These are phyloP conservation scores for Diacarnus erythraeanus DNA, from an alignment of 37 sponge, comb jelly and placozoan genomes.

Conservation along the genomic window DNA sequence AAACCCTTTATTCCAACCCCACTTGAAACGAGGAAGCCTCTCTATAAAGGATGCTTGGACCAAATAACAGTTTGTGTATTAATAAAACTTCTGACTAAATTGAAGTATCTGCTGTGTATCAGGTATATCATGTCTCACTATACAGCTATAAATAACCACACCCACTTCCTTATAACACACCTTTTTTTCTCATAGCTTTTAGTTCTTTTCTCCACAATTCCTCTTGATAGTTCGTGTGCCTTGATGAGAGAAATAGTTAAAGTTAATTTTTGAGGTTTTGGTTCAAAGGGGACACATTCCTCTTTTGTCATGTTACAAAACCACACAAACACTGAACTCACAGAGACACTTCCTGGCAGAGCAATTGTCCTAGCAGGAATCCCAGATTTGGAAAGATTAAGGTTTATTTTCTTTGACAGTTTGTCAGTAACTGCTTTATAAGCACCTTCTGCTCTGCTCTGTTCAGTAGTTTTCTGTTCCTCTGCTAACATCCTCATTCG, in stretches of 20 bases:
- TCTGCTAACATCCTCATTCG: constrained; percentile 20
- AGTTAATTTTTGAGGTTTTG: no score
- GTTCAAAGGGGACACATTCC: no score
- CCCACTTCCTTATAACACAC: not conserved
- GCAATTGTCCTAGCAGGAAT: not conserved
- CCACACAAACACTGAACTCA: no score
- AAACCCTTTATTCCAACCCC: not conserved
- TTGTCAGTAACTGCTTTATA: not conserved
- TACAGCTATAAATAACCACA: no score
- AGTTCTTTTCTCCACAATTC: constrained; percentile 22
- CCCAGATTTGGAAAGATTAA: not conserved
- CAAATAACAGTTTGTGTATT: no score
- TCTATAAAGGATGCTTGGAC: no score
- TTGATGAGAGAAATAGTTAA: no score
- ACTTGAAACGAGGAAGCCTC: not conserved
- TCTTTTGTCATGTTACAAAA: no score
- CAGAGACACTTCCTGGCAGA: not conserved
- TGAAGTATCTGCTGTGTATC: no score
- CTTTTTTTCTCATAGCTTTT: not conserved
- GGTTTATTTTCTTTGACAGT: not conserved
- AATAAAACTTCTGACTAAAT: no score
- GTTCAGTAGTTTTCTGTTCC: not conserved
- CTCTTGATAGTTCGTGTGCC: constrained; percentile 9
- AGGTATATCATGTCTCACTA: no score
- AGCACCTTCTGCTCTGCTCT: no score